Base-by-base conservation (phyloP, 2,888 invertebrate species). In the Apamea epomidion region DNA sequence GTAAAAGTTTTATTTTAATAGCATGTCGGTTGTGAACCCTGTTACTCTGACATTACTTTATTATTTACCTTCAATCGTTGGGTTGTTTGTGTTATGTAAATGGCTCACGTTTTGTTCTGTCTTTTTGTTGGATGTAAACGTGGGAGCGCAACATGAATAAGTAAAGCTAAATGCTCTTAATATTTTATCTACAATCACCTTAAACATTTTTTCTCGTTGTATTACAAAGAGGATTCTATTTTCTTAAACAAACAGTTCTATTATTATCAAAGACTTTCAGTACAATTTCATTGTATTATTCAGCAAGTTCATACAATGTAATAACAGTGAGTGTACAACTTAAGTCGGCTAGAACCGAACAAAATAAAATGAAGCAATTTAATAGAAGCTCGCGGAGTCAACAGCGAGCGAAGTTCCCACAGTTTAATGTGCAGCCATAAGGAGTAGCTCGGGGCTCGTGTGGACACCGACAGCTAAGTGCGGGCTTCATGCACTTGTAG, bases 301-400 rank as follows among this genome's bases (percentile, higher is more conserved):
- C 64, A 78, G 69, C 10, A 84, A 76, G 71, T 76, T 84, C 37
- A 45, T 73, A 64, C 72, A 69, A 77, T 42, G 64, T 77, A 67
- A 74, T 87, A 85, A 62, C 62, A 54, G 76, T 58, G 62, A 75
- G 82, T 62, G 54, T 29, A 81, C 72, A 60, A 87, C 58, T 62
- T 62, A 42, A 72, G 72, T 70, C 14, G 42, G 32, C 45, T 58
- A 65, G 64, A 78, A 88, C 72, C 72, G 74, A 86, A 86, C 76
- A 75, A 29, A 73, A 79, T 72, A 78, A 73, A 82, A 86, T 79
- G 79, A 77, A 88, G 79, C 74, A 77, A 80, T 86, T 82, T 79
- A 78, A 73, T 79, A 77, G 77, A 78, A 88, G 75, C 69, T 32
- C 25, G 29, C 37, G 42, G 72, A 81, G 87, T 85, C 80, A 77